Evolutionary conservation across 2,888 invertebrate genomes (phyloP).

Genomic region (Nematopogon swammerdamellus): DNA sequence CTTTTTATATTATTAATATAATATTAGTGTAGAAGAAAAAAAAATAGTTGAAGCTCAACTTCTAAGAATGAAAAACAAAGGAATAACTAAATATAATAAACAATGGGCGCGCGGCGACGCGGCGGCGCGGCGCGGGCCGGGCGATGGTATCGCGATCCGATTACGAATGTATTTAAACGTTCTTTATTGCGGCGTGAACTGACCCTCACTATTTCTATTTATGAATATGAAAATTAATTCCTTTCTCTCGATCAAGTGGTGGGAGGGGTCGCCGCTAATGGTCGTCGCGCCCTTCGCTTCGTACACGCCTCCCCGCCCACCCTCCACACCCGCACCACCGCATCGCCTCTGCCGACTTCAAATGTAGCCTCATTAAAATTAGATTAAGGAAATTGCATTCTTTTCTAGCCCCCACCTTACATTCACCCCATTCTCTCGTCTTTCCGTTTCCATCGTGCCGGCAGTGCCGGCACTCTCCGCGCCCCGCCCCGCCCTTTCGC

Average conservation of each 20-base stretch:
- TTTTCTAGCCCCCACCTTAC: conserved; percentile 5
- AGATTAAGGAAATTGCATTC: conserved; percentile 13
- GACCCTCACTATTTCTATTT: conserved; percentile 1
- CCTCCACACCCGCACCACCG: conserved; percentile 14
- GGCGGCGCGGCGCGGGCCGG: no score
- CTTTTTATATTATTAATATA: no score
- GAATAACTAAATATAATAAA: neutral
- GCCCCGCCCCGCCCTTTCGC: conserved; percentile 5
- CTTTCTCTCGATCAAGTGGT: conserved; percentile 1
- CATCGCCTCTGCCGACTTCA: conserved; percentile 12
- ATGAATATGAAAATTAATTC: conserved; percentile 3
- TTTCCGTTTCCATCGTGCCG: neutral
- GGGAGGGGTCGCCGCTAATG: conserved; percentile 1
- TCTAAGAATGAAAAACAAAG: neutral
- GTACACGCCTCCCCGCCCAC: conserved; percentile 3
- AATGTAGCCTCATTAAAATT: conserved; percentile 11
- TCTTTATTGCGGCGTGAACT: neutral
- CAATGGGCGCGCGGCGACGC: no score
- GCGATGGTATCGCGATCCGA: neutral
- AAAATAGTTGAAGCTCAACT: neutral
- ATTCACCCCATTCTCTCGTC: conserved; percentile 11
- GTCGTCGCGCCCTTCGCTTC: neutral
- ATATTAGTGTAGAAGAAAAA: no score
- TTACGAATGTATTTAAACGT: neutral
- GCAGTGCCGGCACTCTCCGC: conserved; percentile 9